Base-by-base conservation (phyloP, 2,113 vertebrate genomes). In the Ptychochromis oligacanthus region DNA sequence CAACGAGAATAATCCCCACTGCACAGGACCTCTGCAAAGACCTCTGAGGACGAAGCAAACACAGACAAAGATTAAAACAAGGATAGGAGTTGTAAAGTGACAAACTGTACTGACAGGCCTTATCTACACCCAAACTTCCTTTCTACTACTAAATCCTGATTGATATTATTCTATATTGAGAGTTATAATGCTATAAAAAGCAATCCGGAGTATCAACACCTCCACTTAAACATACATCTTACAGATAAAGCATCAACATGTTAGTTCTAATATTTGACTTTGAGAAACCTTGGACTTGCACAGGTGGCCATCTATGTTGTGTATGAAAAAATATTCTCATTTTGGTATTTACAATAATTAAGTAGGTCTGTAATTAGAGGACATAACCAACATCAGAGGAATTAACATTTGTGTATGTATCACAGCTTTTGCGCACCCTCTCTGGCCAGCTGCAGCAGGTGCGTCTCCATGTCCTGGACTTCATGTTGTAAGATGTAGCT, bases 381-480 rank as follows among this genome's bases (percentile, higher is more conserved):
- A 11, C 40, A 20, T 18, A 58, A 22, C n/a, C 7, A 54, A 54
- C 26, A 2, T 24, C 3, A 57, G 55, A 57, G 17, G 12, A 72
- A 72, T 72, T 54, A 1, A 4, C 8, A 3, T 8, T 18, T 17
- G 14, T 1, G 8, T 2, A 34, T 2, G 13, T 17, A 13, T 59
- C 11, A 20, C 2, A 24, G 5, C 4, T 57, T 20, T 22, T 20
- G 4, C 87, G 54, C 94, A 98, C 98, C 97, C 94, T 99, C 97
- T 94, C 95, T 96, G 80, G 97, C 96, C 1, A 98, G 94, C 81
- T 97, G 95, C 81, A 96, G 92, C 92, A 99, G 93, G 83, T 98
- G 96, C 26, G 93, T 96, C 91, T 96, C 96, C 83, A 99, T 96
- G 93, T 98, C 96, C 17, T 82, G 93, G 11, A 98, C 95, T 1